A percentile compares a stretch with the other conserved stretches of the same genome.
Conservation (phyloP, 2,113 vertebrate species). For the Calidris pygmaea region DNA sequence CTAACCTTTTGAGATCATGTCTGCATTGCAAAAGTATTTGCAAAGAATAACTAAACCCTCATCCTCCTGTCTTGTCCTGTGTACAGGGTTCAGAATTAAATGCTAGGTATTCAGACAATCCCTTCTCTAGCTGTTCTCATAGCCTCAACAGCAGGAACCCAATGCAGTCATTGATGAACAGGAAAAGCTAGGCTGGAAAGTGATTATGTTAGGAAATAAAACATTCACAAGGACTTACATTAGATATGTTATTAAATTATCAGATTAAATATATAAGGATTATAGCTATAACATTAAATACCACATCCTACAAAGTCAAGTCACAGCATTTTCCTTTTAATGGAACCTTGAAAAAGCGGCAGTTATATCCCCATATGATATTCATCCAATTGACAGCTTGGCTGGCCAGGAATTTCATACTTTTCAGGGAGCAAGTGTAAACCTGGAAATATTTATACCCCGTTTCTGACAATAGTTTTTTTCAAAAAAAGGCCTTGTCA, state of each 20-base stretch:
- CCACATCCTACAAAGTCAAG: neutral
- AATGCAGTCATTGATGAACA: neutral
- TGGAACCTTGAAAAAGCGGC: neutral
- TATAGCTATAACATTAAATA: neutral
- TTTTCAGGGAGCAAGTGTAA: neutral
- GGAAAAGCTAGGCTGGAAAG: neutral
- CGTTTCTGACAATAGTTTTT: neutral
- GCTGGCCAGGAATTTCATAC: neutral
- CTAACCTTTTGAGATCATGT: conserved; percentile 28
- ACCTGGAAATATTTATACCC: neutral
- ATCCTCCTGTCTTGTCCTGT: neutral
- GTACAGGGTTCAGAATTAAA: neutral
- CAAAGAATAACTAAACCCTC: neutral
- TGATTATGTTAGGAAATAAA: neutral
- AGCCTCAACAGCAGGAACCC: neutral
- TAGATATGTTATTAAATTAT: neutral
- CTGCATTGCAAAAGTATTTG: neutral
- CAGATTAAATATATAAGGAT: neutral
- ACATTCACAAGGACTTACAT: neutral
- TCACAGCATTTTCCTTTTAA: neutral
- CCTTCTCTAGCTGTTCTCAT: neutral
- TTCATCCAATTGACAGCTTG: neutral
- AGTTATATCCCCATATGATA: neutral
- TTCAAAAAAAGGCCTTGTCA: neutral
- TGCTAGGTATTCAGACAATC: neutral